Conservation (phyloP, 2,113 vertebrate genomes). For the Cacatua alba region DNA sequence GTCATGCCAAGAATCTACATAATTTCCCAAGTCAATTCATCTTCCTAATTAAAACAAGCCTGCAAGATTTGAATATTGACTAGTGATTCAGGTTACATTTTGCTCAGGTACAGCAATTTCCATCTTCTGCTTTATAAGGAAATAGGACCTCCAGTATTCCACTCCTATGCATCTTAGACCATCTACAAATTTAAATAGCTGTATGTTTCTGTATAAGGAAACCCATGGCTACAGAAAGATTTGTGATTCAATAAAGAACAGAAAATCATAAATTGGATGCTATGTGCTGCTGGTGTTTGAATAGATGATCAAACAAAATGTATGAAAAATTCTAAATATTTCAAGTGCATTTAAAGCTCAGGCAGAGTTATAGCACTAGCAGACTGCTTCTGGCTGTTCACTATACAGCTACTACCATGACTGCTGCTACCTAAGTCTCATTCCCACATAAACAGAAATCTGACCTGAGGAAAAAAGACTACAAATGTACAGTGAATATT, state of each 20-base stretch:
- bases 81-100: not conserved
- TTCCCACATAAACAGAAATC: slow-evolving; percentile 7
- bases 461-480: not conserved
- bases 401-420: not conserved
- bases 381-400: slow-evolving; percentile 11
- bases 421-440: not conserved
- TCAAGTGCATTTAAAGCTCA: slow-evolving; percentile 15
- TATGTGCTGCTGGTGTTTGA: not conserved
- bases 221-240: not conserved
- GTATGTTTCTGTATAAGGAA: not conserved
- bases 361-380: not conserved
- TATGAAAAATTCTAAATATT: slow-evolving; percentile 36
- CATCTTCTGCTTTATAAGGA: not conserved
- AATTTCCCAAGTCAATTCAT: not conserved
- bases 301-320: slow-evolving; percentile 12
- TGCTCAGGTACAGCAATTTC: not conserved
- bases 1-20: not conserved
- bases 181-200: not conserved
- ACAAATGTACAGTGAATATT: slow-evolving; percentile 10
- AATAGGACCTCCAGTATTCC: not conserved
- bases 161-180: not conserved
- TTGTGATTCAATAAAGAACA: slow-evolving; percentile 8
- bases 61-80: not conserved
- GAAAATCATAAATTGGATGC: not conserved
- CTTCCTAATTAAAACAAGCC: not conserved